Evolutionary conservation across 37 sponge, comb jelly and placozoan genomes (phyloP).

Genomic region (Chondrilla cf. caribensis): DNA sequence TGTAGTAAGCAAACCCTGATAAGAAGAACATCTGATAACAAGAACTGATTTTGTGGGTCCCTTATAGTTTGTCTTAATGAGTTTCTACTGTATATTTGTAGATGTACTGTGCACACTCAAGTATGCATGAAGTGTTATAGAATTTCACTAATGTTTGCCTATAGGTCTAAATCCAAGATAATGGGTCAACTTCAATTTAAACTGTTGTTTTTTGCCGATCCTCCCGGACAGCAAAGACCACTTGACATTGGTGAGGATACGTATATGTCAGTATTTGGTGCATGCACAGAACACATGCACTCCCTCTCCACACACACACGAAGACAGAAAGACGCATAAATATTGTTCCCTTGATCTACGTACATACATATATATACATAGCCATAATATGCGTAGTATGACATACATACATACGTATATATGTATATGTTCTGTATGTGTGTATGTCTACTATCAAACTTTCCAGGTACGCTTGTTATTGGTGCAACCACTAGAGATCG

Average conservation of each 20-base stretch:
- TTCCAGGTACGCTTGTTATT: neutral
- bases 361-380: no score
- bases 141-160: neutral
- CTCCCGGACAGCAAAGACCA: neutral
- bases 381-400: neutral
- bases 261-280: no score
- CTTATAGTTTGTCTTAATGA: no score
- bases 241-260: neutral
- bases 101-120: no score
- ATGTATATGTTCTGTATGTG: constrained; percentile 54
- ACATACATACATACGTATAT: no score
- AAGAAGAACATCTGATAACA: no score
- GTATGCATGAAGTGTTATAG: no score
- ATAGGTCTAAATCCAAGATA: neutral
- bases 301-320: no score
- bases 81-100: no score
- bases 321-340: neutral
- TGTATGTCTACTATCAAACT: constrained; percentile 18
- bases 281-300: no score
- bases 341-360: neutral
- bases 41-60: no score
- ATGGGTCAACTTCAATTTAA: neutral
- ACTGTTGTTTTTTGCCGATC: neutral
- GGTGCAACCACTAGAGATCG: neutral
- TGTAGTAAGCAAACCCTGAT: no score